These are phyloP conservation scores for Rhagonycha lutea DNA, from an alignment of 2,888 invertebrate genomes.

Conservation along the genomic window DNA sequence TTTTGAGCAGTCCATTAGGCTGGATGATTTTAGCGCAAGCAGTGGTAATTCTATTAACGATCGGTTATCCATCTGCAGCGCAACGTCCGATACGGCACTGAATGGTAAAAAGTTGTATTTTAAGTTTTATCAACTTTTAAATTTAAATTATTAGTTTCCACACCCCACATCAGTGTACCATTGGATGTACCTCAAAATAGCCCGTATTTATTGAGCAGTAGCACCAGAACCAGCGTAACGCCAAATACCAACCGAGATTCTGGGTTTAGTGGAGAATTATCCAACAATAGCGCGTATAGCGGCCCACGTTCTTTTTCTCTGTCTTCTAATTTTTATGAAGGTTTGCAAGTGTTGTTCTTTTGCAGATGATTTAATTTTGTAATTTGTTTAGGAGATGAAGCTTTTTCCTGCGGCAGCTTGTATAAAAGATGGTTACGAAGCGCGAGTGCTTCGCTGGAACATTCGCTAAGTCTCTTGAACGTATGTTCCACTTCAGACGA, in stretches of 20 bases:
- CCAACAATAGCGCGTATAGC: conserved; percentile 44
- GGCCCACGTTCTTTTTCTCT: conserved; percentile 38
- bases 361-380: neutral
- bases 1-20: conserved; percentile 44
- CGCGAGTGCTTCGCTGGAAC: conserved; percentile 60
- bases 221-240: conserved; percentile 31
- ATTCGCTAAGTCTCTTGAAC: conserved; percentile 41
- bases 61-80: conserved; percentile 46
- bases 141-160: conserved; percentile 10
- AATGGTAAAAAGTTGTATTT: conserved; percentile 32
- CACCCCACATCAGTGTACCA: conserved; percentile 34
- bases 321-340: conserved; percentile 12
- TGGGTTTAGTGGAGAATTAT: conserved; percentile 46
- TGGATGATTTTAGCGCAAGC: conserved; percentile 49
- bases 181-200: conserved; percentile 42
- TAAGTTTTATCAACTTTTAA: neutral
- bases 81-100: conserved; percentile 49
- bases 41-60: conserved; percentile 48
- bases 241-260: conserved; percentile 47
- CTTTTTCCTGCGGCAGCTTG: conserved; percentile 55
- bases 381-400: conserved; percentile 13
- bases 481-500: conserved; percentile 35
- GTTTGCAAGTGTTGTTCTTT: neutral
- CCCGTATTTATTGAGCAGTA: conserved; percentile 24
- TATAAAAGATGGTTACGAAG: conserved; percentile 61